phyloP scores from a whole-genome alignment of 2,888 invertebrate genomes.

The Ophion ellenae region DNA sequence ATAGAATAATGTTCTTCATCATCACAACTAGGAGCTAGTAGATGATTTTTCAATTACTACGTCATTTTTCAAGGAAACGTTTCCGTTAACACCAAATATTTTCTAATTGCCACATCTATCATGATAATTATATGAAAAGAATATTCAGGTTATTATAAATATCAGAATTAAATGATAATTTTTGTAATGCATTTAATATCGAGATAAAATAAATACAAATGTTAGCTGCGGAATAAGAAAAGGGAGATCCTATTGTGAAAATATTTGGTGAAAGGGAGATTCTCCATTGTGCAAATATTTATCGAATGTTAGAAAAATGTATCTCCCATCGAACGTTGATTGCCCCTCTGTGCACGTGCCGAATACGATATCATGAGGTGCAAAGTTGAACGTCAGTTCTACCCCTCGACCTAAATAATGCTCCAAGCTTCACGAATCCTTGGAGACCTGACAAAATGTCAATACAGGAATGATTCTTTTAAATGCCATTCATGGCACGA shows the following conservation, averaged over 20 bases:
- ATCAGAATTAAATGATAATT: not conserved
- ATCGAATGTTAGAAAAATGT: not conserved
- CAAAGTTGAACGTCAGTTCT: not conserved
- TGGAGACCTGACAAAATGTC: conserved; percentile 17
- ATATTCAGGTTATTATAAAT: not conserved
- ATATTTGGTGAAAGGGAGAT: too few relatives aligned
- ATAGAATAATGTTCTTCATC: too few relatives aligned
- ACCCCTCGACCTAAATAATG: conserved; percentile 17
- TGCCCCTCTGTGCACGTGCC: not conserved
- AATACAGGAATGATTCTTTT: conserved; percentile 6
- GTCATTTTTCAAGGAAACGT: too few relatives aligned
- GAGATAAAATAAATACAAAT: not conserved
- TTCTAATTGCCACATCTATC: not conserved
- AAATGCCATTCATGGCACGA: not conserved
- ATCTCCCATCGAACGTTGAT: not conserved
- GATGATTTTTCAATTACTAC: too few relatives aligned
- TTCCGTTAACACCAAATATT: not conserved
- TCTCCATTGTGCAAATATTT: not conserved
- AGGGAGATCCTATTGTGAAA: not conserved
- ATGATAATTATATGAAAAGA: not conserved
- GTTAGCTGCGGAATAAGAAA: not conserved
- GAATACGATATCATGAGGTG: not conserved
- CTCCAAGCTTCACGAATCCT: conserved; percentile 13
- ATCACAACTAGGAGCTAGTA: too few relatives aligned
- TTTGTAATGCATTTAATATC: not conserved